Conservation (phyloP, 2,113 vertebrate species). For the Coreoperca whiteheadi region DNA sequence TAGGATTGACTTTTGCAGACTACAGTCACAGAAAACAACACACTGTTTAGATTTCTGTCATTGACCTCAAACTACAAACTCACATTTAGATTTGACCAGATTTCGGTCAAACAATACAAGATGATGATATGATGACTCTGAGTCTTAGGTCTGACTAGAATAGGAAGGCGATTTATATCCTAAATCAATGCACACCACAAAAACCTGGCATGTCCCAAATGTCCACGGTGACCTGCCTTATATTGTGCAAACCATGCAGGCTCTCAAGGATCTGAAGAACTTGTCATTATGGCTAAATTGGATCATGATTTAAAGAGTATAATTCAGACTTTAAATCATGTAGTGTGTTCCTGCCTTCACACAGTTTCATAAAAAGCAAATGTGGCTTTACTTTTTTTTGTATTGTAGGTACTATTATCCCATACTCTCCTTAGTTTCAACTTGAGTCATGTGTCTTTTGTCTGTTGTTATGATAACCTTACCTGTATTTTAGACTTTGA, state of each 20-base stretch:
- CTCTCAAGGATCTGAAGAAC: neutral
- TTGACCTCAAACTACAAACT: neutral
- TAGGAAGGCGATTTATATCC: neutral
- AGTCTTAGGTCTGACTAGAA: neutral
- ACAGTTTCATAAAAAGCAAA: neutral
- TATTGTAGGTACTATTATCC: neutral
- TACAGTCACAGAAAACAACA: neutral
- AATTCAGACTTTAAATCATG: too few relatives aligned
- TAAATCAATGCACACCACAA: neutral
- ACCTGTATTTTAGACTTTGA: conserved; percentile 82
- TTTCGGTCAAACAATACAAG: neutral
- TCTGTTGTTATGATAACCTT: neutral
- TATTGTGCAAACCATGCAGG: neutral
- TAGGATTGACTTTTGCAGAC: neutral
- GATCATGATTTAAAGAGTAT: neutral
- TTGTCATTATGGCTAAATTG: neutral
- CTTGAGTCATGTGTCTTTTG: neutral
- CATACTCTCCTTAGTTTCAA: neutral
- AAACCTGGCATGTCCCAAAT: neutral
- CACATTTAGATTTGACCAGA: neutral
- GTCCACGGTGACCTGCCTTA: neutral
- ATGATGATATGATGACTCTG: neutral
- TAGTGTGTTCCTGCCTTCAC: neutral
- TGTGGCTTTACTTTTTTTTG: neutral
- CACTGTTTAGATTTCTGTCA: neutral